Conservation (phyloP, 2,797 vertebrate genomes). For the Xerus rutilus region DNA sequence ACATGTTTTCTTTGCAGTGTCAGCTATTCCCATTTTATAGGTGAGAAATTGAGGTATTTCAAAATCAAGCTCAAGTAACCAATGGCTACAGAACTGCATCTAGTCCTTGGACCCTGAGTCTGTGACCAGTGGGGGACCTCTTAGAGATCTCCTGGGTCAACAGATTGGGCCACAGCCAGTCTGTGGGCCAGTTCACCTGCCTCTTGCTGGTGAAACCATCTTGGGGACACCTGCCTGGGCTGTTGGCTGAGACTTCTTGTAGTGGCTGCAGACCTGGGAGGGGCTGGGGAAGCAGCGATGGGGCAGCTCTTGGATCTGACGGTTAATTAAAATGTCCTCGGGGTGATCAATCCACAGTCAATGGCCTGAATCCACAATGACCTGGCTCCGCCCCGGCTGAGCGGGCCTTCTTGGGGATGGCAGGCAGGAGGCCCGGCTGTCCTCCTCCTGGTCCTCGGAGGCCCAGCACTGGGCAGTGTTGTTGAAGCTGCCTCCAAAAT, state of each 20-base stretch:
- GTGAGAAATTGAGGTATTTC: not conserved
- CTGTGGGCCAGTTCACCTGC: rapidly evolving
- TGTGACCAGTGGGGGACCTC: not conserved
- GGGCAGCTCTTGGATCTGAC: conserved; percentile 57
- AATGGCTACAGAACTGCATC: not conserved
- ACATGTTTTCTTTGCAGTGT: not conserved
- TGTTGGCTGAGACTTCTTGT: not conserved
- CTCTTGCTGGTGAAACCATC: not conserved
- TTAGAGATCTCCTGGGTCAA: not conserved
- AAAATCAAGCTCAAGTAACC: not conserved
- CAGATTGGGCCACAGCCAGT: not conserved
- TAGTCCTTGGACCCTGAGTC: not conserved
- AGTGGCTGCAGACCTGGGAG: not conserved
- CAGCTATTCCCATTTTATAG: not conserved
- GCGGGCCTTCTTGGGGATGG: not conserved
- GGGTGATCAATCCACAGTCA: conserved; percentile 72
- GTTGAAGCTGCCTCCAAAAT: conserved; percentile 64
- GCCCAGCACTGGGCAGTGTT: not conserved
- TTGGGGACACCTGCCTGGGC: rapidly evolving
- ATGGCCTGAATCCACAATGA: conserved; percentile 61
- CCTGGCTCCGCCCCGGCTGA: not conserved
- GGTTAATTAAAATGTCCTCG: conserved; percentile 83
- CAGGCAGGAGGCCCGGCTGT: not conserved
- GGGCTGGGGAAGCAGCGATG: not conserved
- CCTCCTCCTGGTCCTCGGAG: conserved; percentile 40